Percentiles rank a stretch among this genome's conserved stretches.
phyloP scores from a whole-genome alignment of 1,140 invertebrate species.

The Cryptotermes secundus region DNA sequence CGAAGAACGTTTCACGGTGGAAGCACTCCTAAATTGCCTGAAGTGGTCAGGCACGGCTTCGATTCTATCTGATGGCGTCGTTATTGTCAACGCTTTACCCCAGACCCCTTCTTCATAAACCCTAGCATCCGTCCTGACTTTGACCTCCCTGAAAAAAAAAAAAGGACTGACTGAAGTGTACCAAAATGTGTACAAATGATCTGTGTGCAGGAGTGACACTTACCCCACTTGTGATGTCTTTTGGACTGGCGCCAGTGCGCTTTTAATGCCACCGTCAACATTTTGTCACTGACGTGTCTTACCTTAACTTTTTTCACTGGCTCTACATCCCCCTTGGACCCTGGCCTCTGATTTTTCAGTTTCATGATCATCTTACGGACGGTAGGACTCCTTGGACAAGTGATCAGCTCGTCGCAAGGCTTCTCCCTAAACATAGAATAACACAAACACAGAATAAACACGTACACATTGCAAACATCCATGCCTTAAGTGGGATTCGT shows the following conservation, averaged over 20 bases:
- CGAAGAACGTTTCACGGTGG: neutral
- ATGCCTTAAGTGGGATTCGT: no score
- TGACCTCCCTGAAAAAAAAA: neutral
- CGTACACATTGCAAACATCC: no score
- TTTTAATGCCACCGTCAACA: neutral
- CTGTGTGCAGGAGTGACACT: neutral
- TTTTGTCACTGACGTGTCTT: neutral
- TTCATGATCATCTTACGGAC: no score
- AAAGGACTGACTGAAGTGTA: neutral
- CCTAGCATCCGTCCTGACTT: neutral
- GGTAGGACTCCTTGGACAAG: no score
- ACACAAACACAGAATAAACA: no score
- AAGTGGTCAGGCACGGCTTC: neutral
- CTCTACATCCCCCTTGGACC: no score
- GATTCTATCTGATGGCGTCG: neutral
- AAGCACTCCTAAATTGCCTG: neutral
- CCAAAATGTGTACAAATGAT: no score
- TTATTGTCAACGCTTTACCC: neutral
- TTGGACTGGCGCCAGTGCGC: neutral
- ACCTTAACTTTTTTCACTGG: neutral
- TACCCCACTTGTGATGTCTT: neutral
- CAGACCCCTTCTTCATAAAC: neutral
- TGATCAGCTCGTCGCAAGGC: no score
- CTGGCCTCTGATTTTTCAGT: no score
- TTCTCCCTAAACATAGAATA: no score